A percentile compares a stretch with the other conserved stretches of the same genome.
Evolutionary conservation across 92 coral and sea anemone species (phyloP).

Genomic region (Epizoanthus rinbou): DNA sequence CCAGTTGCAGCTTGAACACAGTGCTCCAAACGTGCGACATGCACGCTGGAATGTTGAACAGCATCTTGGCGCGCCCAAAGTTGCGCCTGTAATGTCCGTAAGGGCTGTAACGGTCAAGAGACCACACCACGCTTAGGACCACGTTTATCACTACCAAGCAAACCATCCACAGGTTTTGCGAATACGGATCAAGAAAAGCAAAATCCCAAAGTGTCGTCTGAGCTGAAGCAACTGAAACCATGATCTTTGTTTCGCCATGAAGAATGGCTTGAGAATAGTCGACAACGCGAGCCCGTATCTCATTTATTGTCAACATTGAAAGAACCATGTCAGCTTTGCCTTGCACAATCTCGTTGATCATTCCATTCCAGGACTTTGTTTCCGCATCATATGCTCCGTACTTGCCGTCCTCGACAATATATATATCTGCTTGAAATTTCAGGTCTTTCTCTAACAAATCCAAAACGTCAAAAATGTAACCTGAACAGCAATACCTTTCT

Average conservation of each 20-base stretch:
- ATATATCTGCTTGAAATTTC: constrained; percentile 64
- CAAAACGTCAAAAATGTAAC: constrained; percentile 76
- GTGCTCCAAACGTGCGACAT: constrained; percentile 77
- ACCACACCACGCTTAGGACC: constrained; percentile 59
- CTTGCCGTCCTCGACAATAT: constrained; percentile 71
- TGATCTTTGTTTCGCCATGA: constrained; percentile 71
- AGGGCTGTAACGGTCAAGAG: constrained; percentile 59
- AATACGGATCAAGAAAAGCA: constrained; percentile 69
- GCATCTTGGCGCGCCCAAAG: constrained; percentile 14
- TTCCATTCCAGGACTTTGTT: constrained; percentile 83
- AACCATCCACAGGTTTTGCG: constrained; percentile 58
- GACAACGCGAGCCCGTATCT: constrained; percentile 60
- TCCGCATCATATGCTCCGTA: constrained; percentile 68
- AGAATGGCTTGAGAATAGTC: constrained; percentile 84
- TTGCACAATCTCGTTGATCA: constrained; percentile 72
- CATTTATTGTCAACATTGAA: constrained; percentile 69
- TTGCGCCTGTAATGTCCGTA: constrained; percentile 50
- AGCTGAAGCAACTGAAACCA: constrained; percentile 45
- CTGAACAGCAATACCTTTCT: constrained; percentile 76
- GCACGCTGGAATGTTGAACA: constrained; percentile 59
- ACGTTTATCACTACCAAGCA: constrained; percentile 46
- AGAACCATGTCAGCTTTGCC: constrained; percentile 80
- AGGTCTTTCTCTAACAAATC: constrained; percentile 58
- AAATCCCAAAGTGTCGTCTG: constrained; percentile 44
- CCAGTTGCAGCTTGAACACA: constrained; percentile 75